Base-by-base conservation (phyloP, 2,113 vertebrate species). In the Pagrus major region DNA sequence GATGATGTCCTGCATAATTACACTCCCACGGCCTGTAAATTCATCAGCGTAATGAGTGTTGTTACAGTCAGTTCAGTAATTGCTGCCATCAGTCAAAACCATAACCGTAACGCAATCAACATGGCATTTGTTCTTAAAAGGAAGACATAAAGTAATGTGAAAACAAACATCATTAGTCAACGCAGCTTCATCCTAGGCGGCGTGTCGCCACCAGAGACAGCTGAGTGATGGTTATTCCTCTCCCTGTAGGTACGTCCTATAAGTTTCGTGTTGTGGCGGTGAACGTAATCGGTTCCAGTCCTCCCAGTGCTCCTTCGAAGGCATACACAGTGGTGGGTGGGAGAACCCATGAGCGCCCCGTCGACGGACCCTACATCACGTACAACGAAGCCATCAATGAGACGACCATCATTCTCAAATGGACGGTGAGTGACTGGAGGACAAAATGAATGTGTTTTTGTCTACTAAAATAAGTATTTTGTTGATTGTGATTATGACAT, bases 381-480 rank as follows among this genome's bases (percentile, higher is more conserved):
- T 99, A 98, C 91, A 98, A 97, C 0, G 98, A 99, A 1, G 98
- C 98, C 41, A 94, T 99, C 93, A 99, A 99, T 0, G 97, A 99
- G 91, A 98, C 98, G 63, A 97, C 97, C 88, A 95, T 99, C 91
- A 98, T 99, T 91, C 96, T 99, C 55, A 99, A 99, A 90, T 99
- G 98, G 98, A 97, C 97, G 93, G 98, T 99, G 83, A 92, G 96
- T 55, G 42, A 35, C 46, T 1, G 3, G 44, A 37, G 33, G 21
- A 23, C 42, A 33, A 47, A 21, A 42, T 25, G 5, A 31, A 10
- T 23, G 0, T 39, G 8, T 47, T 46, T 33, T 31, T 23, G 6
- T 69, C 23, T 39, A 7, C 18, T 23, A 16, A 54, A 54, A 6
- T 54, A 6, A 54, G 52, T 31, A 9, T 31, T 31, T 4, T 55